Percentiles rank a stretch among this genome's conserved stretches.
Conservation (phyloP, 2,888 invertebrate genomes). For the Helicoverpa assulta region DNA sequence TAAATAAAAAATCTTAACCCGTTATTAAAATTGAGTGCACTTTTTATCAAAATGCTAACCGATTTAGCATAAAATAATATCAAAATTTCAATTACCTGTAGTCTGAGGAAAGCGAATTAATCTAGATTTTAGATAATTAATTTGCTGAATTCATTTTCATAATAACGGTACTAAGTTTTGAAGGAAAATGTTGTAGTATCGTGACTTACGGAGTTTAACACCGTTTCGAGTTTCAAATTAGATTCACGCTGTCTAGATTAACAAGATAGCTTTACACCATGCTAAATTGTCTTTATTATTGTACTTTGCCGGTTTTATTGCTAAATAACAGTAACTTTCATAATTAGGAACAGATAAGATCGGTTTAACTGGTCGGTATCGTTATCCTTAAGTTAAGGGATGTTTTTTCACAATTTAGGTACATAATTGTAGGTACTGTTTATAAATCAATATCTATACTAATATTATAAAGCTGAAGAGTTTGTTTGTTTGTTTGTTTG, state of each 20-base stretch:
- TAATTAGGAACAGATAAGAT: not conserved
- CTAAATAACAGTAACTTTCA: constrained; percentile 15
- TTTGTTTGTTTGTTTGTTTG: no score
- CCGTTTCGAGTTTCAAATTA: constrained; percentile 45
- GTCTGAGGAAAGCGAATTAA: constrained; percentile 12
- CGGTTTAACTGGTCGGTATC: not conserved
- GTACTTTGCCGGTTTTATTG: constrained; percentile 9
- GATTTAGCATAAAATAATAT: not conserved
- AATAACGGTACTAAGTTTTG: constrained; percentile 30
- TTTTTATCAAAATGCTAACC: not conserved
- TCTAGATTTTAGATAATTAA: constrained; percentile 35
- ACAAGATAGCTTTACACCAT: constrained; percentile 46
- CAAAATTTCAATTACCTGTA: constrained; percentile 19
- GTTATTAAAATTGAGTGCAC: no score
- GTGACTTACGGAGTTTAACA: constrained; percentile 46
- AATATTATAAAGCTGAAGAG: no score
- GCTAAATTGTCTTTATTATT: constrained; percentile 28
- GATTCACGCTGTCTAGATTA: constrained; percentile 52
- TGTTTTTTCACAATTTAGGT: not conserved
- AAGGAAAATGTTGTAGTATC: constrained; percentile 34
- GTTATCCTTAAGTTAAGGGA: not conserved
- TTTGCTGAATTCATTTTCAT: constrained; percentile 26
- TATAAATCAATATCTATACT: no score
- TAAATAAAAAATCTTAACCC: no score
- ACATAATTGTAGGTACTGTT: no score